Evolutionary conservation across 2,797 vertebrate genomes (phyloP).

Genomic region (Leptatherina wallacei): DNA sequence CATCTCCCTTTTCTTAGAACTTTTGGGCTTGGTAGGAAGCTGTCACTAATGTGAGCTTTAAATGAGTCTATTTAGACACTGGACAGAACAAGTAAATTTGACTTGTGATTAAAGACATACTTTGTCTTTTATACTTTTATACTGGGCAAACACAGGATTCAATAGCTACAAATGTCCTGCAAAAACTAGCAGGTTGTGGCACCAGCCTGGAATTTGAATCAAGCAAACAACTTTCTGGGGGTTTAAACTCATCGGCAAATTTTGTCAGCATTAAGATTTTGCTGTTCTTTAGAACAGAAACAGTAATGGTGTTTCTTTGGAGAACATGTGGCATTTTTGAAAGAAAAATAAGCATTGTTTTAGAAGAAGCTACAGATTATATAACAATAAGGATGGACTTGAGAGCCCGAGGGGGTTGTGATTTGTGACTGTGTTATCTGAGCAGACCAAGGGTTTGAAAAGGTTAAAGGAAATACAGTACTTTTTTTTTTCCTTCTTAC

Average conservation of each 20-base stretch:
- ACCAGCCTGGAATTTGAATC: not conserved
- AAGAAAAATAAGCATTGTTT: not conserved
- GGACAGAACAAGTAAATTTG: slow-evolving; percentile 8
- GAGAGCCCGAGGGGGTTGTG: not conserved
- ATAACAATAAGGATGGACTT: not conserved
- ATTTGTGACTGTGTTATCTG: slow-evolving; percentile 26
- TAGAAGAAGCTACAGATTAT: not conserved
- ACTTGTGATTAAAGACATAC: not conserved
- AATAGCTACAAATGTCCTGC: slow-evolving; percentile 9
- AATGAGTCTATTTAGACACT: not conserved
- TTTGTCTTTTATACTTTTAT: not conserved
- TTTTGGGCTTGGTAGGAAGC: not conserved
- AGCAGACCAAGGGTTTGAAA: slow-evolving; percentile 10
- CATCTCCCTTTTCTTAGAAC: not conserved
- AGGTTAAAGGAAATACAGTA: slow-evolving; percentile 36
- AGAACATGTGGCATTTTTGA: not conserved
- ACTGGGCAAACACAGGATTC: slow-evolving; percentile 13
- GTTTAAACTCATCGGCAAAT: not conserved
- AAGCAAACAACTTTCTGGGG: not conserved
- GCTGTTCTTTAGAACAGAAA: not conserved
- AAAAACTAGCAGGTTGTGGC: slow-evolving; percentile 30
- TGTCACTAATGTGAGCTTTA: not conserved
- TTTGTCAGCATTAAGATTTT: not conserved
- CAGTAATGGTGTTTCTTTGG: not conserved
- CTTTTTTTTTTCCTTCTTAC: not conserved